These are phyloP conservation scores for Coecobrya sp. DNA, from an alignment of 2,888 invertebrate genomes.

Conservation along the genomic window DNA sequence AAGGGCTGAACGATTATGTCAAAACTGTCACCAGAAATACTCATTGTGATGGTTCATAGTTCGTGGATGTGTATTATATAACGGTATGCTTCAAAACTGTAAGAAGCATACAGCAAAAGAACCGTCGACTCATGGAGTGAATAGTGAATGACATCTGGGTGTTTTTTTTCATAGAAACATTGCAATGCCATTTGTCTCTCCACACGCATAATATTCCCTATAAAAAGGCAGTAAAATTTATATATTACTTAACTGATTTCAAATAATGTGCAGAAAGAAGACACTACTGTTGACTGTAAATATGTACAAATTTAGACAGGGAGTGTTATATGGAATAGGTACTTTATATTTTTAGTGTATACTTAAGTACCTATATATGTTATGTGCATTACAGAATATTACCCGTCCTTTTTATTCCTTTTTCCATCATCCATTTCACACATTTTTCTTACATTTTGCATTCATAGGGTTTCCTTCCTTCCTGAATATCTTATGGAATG, in stretches of 20 bases:
- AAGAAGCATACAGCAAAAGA: neutral
- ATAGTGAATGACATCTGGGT: slow-evolving; percentile 71
- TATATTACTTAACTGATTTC: slow-evolving; percentile 8
- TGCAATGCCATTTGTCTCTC: slow-evolving; percentile 60
- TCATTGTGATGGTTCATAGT: slow-evolving; percentile 42
- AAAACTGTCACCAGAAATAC: slow-evolving; percentile 76
- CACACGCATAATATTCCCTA: slow-evolving; percentile 15
- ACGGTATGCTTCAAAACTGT: neutral
- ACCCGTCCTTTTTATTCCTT: neutral
- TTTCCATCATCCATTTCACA: slow-evolving; percentile 8
- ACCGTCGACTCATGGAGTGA: slow-evolving; percentile 22
- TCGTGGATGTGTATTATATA: neutral
- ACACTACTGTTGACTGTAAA: neutral
- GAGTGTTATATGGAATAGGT: slow-evolving; percentile 2
- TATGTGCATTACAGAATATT: no score
- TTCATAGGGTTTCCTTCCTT: slow-evolving; percentile 57
- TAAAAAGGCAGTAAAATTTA: neutral
- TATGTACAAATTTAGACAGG: neutral
- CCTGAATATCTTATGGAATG: neutral
- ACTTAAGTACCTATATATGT: no score
- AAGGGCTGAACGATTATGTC: slow-evolving; percentile 68
- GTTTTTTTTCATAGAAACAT: slow-evolving; percentile 48
- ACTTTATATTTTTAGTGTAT: neutral
- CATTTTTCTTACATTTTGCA: slow-evolving; percentile 30
- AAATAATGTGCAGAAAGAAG: neutral